These are phyloP conservation scores for Scaptomyza caliginosa DNA, from an alignment of 2,888 invertebrate species.

Conservation along the genomic window DNA sequence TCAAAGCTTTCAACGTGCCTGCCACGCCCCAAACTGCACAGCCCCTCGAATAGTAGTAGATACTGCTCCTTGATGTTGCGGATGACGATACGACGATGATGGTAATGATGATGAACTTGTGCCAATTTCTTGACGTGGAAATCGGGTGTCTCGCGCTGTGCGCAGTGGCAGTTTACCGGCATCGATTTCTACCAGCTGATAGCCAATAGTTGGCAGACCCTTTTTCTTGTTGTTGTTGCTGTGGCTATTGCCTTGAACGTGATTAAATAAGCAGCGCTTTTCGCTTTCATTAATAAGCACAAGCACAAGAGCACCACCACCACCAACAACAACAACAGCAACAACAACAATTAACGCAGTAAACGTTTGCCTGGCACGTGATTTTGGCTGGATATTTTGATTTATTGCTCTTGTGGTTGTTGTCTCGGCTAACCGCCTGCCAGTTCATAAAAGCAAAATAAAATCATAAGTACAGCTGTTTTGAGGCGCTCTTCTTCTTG, in stretches of 20 bases:
- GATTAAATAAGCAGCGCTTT: constrained; percentile 64
- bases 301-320: constrained; percentile 24
- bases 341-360: constrained; percentile 4
- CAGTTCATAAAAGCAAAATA: constrained; percentile 50
- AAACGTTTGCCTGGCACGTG: constrained; percentile 68
- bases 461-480: constrained; percentile 8
- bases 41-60: neutral
- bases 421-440: constrained; percentile 51
- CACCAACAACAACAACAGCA: constrained; percentile 14
- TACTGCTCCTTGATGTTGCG: neutral
- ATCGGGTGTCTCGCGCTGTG: constrained; percentile 41
- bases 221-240: neutral
- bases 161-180: constrained; percentile 67
- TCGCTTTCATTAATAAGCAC: constrained; percentile 73
- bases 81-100: neutral
- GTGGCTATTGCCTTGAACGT: constrained; percentile 18
- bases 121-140: constrained; percentile 63
- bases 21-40: constrained; percentile 39
- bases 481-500: neutral
- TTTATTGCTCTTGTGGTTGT: constrained; percentile 63
- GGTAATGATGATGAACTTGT: constrained; percentile 75
- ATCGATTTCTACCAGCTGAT: constrained; percentile 54
- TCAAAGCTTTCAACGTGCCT: constrained; percentile 69
- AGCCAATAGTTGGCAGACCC: constrained; percentile 34
- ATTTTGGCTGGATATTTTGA: constrained; percentile 66